Percentiles rank a stretch among this genome's conserved stretches.
These are phyloP conservation scores for Lynx canadensis DNA, from an alignment of 2,113 vertebrate genomes.

Conservation along the genomic window DNA sequence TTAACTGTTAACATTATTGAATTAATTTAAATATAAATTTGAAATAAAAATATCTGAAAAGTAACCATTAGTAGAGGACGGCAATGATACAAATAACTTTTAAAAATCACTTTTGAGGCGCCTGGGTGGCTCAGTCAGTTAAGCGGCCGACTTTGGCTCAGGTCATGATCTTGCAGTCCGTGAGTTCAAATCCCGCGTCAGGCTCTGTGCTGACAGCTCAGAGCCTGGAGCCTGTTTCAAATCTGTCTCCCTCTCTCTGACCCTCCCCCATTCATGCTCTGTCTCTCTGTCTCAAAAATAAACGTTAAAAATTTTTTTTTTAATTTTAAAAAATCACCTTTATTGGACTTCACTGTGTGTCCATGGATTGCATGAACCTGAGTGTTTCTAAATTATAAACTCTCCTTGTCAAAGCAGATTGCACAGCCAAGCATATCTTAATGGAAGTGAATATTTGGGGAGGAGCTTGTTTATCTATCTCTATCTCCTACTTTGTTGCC, in stretches of 20 bases:
- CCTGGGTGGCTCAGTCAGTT: no score
- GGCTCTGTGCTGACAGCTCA: no score
- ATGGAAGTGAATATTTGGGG: neutral
- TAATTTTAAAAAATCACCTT: neutral
- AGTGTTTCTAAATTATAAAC: slow-evolving; percentile 28
- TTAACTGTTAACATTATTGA: neutral
- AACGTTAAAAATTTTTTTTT: no score
- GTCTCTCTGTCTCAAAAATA: no score
- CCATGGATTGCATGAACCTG: neutral
- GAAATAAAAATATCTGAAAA: slow-evolving; percentile 21
- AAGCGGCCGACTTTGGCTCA: no score
- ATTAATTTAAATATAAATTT: slow-evolving; percentile 33
- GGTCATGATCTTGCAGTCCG: no score
- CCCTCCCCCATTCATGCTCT: no score
- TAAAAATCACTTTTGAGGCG: neutral
- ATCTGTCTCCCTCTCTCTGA: no score
- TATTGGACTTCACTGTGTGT: neutral
- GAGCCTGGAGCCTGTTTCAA: no score
- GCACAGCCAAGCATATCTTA: neutral
- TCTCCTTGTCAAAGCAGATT: neutral
- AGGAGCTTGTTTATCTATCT: slow-evolving; percentile 18
- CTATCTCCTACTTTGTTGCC: neutral
- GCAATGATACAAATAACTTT: neutral
- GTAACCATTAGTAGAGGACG: neutral
- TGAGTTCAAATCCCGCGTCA: no score